phyloP scores from a whole-genome alignment of 2,797 vertebrate species.

The Sebastes melanostomus region DNA sequence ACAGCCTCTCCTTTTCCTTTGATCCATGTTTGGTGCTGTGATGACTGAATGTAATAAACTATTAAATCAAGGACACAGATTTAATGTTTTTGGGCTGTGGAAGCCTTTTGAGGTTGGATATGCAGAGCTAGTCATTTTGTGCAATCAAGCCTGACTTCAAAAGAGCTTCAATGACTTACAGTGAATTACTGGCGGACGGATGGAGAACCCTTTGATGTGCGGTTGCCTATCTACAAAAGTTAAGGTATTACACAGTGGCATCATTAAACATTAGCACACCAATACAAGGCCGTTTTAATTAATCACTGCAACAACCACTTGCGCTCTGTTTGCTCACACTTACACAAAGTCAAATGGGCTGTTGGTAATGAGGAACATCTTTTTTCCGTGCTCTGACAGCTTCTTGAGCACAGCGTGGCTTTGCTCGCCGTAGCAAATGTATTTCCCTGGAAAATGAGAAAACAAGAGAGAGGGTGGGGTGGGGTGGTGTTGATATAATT shows the following conservation, averaged over 20 bases:
- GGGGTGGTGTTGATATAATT: not conserved
- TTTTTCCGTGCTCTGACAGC: slow-evolving; percentile 92
- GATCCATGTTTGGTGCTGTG: not conserved
- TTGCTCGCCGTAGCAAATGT: slow-evolving; percentile 95
- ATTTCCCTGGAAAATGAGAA: slow-evolving; percentile 84
- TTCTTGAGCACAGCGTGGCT: slow-evolving; percentile 94
- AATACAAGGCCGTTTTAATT: slow-evolving; percentile 22
- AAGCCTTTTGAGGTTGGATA: slow-evolving; percentile 21
- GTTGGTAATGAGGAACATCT: slow-evolving; percentile 99
- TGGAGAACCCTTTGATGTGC: slow-evolving; percentile 2
- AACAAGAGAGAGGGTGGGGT: not conserved
- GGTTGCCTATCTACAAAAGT: slow-evolving; percentile 22
- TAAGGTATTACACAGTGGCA: not conserved
- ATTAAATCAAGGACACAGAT: slow-evolving; percentile 16
- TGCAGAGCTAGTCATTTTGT: slow-evolving; percentile 19
- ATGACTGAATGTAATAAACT: slow-evolving; percentile 5
- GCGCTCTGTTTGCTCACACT: slow-evolving; percentile 69
- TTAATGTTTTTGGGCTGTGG: slow-evolving; percentile 2
- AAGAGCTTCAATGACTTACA: slow-evolving; percentile 20
- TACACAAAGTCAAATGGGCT: slow-evolving; percentile 99
- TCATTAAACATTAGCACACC: slow-evolving; percentile 17
- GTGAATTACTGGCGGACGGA: slow-evolving; percentile 14
- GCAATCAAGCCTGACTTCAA: slow-evolving; percentile 31
- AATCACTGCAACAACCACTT: slow-evolving; percentile 15
- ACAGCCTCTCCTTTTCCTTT: not conserved